These are phyloP conservation scores for Drosophila arawakana DNA, from an alignment of 1,140 invertebrate species.

Conservation along the genomic window DNA sequence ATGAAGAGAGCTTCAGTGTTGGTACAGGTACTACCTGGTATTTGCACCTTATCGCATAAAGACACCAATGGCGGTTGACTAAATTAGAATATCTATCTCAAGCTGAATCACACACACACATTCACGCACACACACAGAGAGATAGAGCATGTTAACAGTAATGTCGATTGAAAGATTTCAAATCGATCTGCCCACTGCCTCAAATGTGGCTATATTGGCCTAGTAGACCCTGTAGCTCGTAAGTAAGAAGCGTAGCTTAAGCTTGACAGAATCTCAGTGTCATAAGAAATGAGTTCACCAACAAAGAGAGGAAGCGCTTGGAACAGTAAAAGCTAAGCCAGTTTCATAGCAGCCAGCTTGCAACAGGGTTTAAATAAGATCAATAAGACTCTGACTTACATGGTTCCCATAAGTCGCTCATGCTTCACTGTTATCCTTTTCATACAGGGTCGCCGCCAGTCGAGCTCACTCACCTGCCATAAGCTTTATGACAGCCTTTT, in stretches of 20 bases:
- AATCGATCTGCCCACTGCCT: constrained; percentile 20
- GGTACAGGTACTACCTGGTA: constrained; percentile 35
- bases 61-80: constrained; percentile 59
- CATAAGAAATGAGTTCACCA: too few species aligned
- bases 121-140: too few species aligned
- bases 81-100: constrained; percentile 75
- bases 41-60: constrained; percentile 78
- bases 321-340: too few species aligned
- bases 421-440: not conserved
- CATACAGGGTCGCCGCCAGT: not conserved
- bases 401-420: too few species aligned
- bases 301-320: too few species aligned
- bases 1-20: constrained; percentile 46
- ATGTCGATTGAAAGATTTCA: not conserved
- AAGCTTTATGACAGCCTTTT: constrained; percentile 33
- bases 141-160: constrained; percentile 2
- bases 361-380: too few species aligned
- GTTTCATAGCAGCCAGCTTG: too few species aligned
- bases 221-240: not conserved
- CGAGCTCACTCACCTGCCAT: not conserved
- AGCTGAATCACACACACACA: constrained; percentile 25
- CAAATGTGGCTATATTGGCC: constrained; percentile 3
- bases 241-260: not conserved
- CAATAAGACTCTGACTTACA: too few species aligned
- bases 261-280: too few species aligned